phyloP scores from a whole-genome alignment of 1,140 invertebrate genomes.

The Zaprionus ornatus region DNA sequence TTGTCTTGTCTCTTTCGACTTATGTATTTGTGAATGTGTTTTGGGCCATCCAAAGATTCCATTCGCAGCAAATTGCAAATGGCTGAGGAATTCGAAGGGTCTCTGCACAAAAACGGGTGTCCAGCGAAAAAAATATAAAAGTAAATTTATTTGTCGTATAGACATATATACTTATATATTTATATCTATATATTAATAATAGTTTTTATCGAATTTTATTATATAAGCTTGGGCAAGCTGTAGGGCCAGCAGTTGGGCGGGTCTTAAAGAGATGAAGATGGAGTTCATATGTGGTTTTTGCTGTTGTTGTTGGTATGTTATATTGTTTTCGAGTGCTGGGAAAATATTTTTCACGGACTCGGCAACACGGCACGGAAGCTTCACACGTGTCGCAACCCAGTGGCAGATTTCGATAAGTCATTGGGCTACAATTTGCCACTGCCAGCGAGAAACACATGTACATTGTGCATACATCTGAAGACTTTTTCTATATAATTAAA shows the following conservation, averaged over 20 bases:
- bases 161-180: background rate
- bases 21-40: conserved; percentile 8
- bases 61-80: conserved; percentile 26
- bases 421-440: conserved; percentile 76
- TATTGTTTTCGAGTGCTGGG: conserved; percentile 40
- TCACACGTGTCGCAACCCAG: conserved; percentile 66
- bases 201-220: conserved; percentile 18
- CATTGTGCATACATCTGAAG: conserved; percentile 15
- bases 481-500: conserved; percentile 79
- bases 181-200: background rate
- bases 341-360: conserved; percentile 72
- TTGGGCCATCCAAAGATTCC: background rate
- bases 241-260: conserved; percentile 18
- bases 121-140: conserved; percentile 16
- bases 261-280: background rate
- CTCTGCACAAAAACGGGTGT: conserved; percentile 17
- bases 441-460: conserved; percentile 20
- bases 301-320: conserved; percentile 10
- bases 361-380: conserved; percentile 57
- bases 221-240: conserved; percentile 31
- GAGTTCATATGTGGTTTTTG: conserved; percentile 1
- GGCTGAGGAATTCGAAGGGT: conserved; percentile 42
- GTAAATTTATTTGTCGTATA: background rate
- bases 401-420: conserved; percentile 80
- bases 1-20: background rate